phyloP scores from a whole-genome alignment of 1,140 invertebrate genomes.

The Pemphigus obesinymphae region DNA sequence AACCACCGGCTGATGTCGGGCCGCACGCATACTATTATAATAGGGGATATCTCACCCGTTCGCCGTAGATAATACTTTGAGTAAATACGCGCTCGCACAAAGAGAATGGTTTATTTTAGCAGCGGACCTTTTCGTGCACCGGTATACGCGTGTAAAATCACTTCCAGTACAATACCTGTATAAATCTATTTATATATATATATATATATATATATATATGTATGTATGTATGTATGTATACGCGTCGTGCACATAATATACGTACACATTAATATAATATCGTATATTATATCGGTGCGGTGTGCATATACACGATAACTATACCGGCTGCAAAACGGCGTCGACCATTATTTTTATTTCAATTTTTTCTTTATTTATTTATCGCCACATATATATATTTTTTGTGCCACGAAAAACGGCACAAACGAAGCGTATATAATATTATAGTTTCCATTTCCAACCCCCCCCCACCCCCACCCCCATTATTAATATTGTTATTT shows the following conservation, averaged over 20 bases:
- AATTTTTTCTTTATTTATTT: conserved; percentile 2
- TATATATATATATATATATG: neutral
- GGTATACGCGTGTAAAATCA: neutral
- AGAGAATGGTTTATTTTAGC: conserved; percentile 27
- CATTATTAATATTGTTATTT: conserved; percentile 10
- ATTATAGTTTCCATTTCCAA: too few species aligned
- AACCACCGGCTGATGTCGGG: too few species aligned
- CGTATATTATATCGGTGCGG: too few species aligned
- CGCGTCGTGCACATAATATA: too few species aligned
- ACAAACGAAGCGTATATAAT: too few species aligned
- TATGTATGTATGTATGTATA: neutral
- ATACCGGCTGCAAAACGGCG: neutral
- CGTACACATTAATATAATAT: too few species aligned
- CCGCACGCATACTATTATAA: too few species aligned
- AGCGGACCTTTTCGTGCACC: neutral
- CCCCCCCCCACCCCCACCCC: too few species aligned
- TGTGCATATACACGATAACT: too few species aligned
- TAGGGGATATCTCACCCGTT: too few species aligned
- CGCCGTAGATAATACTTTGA: conserved; percentile 2
- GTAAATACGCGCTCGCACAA: conserved; percentile 8
- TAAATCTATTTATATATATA: too few species aligned
- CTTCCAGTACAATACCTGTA: neutral
- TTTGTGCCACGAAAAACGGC: neutral
- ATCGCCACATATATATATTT: neutral
- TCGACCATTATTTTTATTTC: neutral